Conservation (phyloP, 2,797 vertebrate genomes). For the Pachyuromys duprasi region DNA sequence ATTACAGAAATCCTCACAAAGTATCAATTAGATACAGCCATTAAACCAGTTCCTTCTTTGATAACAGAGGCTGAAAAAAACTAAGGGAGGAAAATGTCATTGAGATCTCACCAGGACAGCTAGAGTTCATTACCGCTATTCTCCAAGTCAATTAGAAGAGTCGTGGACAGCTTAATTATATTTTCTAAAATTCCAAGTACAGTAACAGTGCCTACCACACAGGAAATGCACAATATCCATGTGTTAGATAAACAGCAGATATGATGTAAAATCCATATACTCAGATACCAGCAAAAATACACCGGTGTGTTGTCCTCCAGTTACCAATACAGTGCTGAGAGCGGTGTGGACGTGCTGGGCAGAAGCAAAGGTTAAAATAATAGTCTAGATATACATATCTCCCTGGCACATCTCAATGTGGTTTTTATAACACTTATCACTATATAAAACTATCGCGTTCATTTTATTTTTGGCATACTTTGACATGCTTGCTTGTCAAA, state of each 20-base stretch:
- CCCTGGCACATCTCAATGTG: background rate
- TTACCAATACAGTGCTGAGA: background rate
- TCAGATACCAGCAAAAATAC: background rate
- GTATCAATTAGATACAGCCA: background rate
- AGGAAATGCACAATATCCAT: background rate
- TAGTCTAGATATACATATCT: background rate
- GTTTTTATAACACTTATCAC: background rate
- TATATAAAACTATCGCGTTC: background rate
- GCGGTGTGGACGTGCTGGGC: background rate
- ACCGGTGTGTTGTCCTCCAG: background rate
- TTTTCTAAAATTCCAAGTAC: background rate
- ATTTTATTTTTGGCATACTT: background rate
- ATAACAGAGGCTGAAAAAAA: background rate
- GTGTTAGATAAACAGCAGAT: background rate
- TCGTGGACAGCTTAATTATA: background rate
- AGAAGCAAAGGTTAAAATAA: constrained; percentile 1
- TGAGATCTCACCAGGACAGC: background rate
- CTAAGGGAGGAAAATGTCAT: background rate
- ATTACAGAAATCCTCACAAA: constrained; percentile 63
- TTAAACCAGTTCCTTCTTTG: background rate
- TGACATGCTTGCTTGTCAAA: background rate
- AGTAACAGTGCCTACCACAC: background rate
- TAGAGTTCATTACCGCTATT: background rate
- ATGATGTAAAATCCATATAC: background rate
- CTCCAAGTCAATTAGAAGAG: background rate